Base-by-base conservation (phyloP, 2,113 vertebrate species). In the Syngnathus floridae region DNA sequence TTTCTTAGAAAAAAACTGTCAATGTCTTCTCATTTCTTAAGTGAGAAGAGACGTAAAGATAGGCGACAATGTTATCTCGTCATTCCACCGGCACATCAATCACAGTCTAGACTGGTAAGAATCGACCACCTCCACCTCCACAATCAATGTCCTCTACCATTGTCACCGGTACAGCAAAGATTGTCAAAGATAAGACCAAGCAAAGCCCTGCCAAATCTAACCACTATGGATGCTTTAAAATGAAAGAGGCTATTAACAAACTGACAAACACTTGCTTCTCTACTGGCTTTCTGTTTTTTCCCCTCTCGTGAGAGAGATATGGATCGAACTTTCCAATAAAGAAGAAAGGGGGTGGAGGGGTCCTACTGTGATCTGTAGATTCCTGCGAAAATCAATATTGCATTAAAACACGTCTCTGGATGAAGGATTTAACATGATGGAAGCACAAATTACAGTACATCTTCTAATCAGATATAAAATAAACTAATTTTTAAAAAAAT, bases 61-160 rank as follows among this genome's bases (percentile, higher is more conserved):
- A 80, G 64, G 79, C 82, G 86, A 89, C 79, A 89, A 85, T 90
- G 88, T 88, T 91, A 91, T 92, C 89, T 89, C 77, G 19, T 81
- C 85, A 74, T 81, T 83, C 80, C 85, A 85, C 81, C 68, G 67
- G 74, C 66, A 67, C 88, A 91, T 92, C 91, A 90, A 87, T 92
- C 90, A 88, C 64, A 61, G 57, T 69, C 45, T 21, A 70, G 82
- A 80, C 82, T 76, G 77, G 75, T 76, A 72, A 68, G 73, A 82
- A 91, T 91, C 76, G 86, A 91, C 86, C 84, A 66, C 74, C 64
- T 70, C 71, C 79, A 78, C 72, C 77, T 72, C 65, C 66, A 69
- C 74, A 88, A 91, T 91, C 89, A 86, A 90, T 91, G 86, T 66
- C 83, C 79, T 78, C 82, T 76, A 73, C 67, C 73, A 72, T 77